Conservation (phyloP, 2,797 vertebrate species). For the Cyprinodon diabolis region DNA sequence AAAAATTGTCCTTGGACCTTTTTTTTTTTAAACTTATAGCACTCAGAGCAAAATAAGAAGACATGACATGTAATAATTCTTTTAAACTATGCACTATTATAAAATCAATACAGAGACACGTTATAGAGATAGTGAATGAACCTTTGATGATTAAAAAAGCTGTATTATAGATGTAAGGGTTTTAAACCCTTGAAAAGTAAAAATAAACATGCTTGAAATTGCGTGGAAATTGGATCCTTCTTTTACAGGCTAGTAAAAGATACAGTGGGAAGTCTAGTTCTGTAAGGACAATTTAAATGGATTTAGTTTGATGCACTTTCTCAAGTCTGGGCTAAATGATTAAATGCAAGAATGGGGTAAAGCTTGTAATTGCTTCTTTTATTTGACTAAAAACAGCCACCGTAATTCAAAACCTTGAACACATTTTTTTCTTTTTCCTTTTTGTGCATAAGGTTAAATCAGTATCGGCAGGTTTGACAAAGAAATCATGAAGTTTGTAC, state of each 20-base stretch:
- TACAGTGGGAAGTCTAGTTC: background rate
- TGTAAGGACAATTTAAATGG: background rate
- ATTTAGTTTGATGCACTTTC: background rate
- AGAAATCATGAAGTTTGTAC: background rate
- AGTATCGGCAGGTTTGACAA: background rate
- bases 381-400: background rate
- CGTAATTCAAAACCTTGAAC: background rate
- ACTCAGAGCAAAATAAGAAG: background rate
- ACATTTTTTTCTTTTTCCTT: background rate
- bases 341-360: background rate
- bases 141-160: background rate
- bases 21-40: conserved; percentile 23
- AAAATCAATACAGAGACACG: background rate
- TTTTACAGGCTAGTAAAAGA: background rate
- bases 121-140: background rate
- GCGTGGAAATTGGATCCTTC: background rate
- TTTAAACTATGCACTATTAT: conserved; percentile 9
- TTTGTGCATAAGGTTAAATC: too few species aligned
- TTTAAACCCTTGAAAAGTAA: background rate
- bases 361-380: background rate
- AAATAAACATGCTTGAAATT: background rate
- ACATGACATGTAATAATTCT: background rate
- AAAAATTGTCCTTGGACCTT: too few species aligned
- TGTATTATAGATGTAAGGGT: background rate
- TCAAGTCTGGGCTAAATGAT: background rate